Percentiles rank a stretch among this genome's conserved stretches.
Evolutionary conservation across 2,113 vertebrate genomes (phyloP).

Genomic region (Lepisosteus osseus): DNA sequence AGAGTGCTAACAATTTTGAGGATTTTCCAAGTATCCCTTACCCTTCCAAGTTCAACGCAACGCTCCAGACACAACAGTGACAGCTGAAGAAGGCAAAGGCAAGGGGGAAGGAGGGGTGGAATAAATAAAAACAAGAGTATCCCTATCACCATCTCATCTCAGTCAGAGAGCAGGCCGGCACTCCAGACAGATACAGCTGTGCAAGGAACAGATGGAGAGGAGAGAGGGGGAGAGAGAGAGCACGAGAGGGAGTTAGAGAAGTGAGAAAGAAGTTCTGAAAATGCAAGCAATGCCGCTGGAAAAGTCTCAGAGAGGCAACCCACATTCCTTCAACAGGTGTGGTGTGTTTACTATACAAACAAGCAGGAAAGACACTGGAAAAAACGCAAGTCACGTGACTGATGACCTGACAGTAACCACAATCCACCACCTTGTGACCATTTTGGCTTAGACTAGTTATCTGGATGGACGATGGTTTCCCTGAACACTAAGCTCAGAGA

Average conservation of each 20-base stretch:
- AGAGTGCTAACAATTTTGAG: constrained; percentile 73
- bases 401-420: constrained; percentile 60
- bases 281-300: constrained; percentile 72
- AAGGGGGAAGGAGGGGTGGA: constrained; percentile 32
- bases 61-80: constrained; percentile 95
- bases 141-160: constrained; percentile 62
- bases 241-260: constrained; percentile 38
- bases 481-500: constrained; percentile 26
- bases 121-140: constrained; percentile 88
- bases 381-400: constrained; percentile 63
- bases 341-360: constrained; percentile 86
- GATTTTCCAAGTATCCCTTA: constrained; percentile 69
- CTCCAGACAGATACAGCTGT: constrained; percentile 69
- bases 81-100: constrained; percentile 70
- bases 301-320: constrained; percentile 72
- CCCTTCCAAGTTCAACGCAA: constrained; percentile 56
- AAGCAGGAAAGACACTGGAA: constrained; percentile 57
- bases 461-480: constrained; percentile 38
- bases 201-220: constrained; percentile 73
- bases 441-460: background rate
- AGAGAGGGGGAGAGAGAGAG: constrained; percentile 54
- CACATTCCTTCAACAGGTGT: constrained; percentile 83
- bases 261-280: constrained; percentile 57
- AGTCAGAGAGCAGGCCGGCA: constrained; percentile 33
- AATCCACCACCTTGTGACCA: constrained; percentile 37